Evolutionary conservation across 2,888 invertebrate species (phyloP).

Genomic region (Psococerastis gibbosa): DNA sequence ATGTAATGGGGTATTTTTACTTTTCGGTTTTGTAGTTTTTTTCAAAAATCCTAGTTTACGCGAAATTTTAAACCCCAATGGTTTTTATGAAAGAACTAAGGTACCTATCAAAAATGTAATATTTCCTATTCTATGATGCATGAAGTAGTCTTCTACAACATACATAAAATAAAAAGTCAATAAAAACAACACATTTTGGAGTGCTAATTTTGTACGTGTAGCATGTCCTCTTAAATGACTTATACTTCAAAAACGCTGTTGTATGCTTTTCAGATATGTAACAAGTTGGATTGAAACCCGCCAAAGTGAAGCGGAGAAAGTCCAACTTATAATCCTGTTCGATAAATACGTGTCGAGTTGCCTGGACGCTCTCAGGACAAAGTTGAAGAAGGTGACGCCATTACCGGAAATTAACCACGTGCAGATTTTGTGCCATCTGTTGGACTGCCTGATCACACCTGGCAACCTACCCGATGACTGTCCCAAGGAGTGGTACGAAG

Average conservation of each 20-base stretch:
- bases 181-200: not conserved
- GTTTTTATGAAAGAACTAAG: no score
- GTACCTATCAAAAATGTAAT: no score
- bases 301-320: constrained; percentile 48
- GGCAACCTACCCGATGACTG: constrained; percentile 68
- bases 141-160: no score
- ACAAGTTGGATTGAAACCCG: constrained; percentile 75
- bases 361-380: constrained; percentile 50
- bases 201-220: no score
- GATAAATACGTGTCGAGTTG: constrained; percentile 82
- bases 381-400: constrained; percentile 78
- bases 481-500: constrained; percentile 86
- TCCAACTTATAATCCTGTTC: constrained; percentile 68
- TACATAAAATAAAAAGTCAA: no score
- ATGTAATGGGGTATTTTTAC: no score
- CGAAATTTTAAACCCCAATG: no score
- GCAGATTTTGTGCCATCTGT: constrained; percentile 54
- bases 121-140: no score
- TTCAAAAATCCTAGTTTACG: no score
- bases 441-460: constrained; percentile 68
- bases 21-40: no score
- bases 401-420: constrained; percentile 79
- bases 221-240: no score
- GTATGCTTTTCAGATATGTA: constrained; percentile 40
- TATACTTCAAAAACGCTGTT: not conserved